Conservation (phyloP, 2,797 vertebrate genomes). For the Gallinago nigripennis region DNA sequence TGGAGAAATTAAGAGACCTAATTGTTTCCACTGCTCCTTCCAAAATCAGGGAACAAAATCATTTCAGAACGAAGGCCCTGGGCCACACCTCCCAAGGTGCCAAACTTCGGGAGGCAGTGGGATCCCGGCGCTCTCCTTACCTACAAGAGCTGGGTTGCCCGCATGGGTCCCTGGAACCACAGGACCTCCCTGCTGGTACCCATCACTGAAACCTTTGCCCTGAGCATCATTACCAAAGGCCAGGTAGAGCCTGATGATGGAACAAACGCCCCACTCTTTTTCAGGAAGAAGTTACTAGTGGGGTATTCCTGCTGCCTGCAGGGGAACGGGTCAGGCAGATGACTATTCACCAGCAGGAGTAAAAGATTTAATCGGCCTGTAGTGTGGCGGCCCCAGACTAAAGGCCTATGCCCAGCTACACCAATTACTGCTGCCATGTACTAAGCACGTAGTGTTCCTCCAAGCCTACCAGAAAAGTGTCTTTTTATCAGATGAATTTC, state of each 20-base stretch:
- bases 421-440: background rate
- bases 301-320: background rate
- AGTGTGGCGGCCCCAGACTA: background rate
- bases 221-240: background rate
- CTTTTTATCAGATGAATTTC: constrained; percentile 34
- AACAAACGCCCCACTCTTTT: background rate
- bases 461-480: background rate
- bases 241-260: background rate
- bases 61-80: constrained; percentile 2
- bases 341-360: background rate
- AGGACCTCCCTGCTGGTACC: background rate
- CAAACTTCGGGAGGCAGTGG: accelerated
- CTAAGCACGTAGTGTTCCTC: background rate
- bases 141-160: background rate
- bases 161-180: accelerated
- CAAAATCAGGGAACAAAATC: constrained; percentile 48
- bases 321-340: background rate
- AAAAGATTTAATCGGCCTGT: background rate
- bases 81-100: constrained; percentile 50
- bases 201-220: background rate
- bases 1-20: constrained; percentile 53
- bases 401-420: background rate
- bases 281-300: background rate
- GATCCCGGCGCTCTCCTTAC: accelerated
- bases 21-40: constrained; percentile 60